Evolutionary conservation across 1,140 invertebrate species (phyloP), one percentile per base, ranked within the genome.

Genomic region (Drosophila nannoptera): DNA sequence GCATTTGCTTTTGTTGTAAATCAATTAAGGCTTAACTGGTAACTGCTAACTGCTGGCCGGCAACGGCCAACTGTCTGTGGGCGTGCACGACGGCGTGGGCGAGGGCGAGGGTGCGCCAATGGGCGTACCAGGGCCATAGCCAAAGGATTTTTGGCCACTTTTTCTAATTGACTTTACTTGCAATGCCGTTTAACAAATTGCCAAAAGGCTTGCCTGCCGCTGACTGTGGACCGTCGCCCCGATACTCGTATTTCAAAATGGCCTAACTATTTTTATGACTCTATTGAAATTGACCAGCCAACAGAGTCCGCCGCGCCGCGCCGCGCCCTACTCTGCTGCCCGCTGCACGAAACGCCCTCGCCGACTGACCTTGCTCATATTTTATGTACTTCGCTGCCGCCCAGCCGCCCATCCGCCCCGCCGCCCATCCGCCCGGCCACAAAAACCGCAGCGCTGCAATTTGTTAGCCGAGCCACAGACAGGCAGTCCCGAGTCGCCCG

Each of bases 231-330:
- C n/a, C n/a, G 16, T 16, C 45, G 35, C n/a, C 35, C 48, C 48
- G 43, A n/a, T 36, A 22, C 54, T 68, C 49, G 63, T 75, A 66
- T 78, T 78, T 78, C 49, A 62, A 54, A 74, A 69, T 74, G 61
- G 66, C 56, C 66, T 43, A 45, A 63, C 70, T 71, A 56, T 67
- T 78, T 78, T 71, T 78, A 67, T 75, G 75, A 52, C 56, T 62
- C 45, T 50, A 73, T 63, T 70, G 68, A 74, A 74, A 46, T 48
- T 53, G 68, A 48, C 45, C 74, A 56, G 55, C 43, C 12, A 61
- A 70, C 67, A 61, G 40, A 7, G 36, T 38, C 36, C 36, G 7
- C 8, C 36, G 4, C 36, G 32, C 53, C 43, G 9, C 9, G 12
- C 9, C 16, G 14, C 14, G 12, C 22, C 6, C 42, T 11, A 4